Evolutionary conservation across 1,140 invertebrate species (phyloP).

Genomic region (Zaprionus inermis): DNA sequence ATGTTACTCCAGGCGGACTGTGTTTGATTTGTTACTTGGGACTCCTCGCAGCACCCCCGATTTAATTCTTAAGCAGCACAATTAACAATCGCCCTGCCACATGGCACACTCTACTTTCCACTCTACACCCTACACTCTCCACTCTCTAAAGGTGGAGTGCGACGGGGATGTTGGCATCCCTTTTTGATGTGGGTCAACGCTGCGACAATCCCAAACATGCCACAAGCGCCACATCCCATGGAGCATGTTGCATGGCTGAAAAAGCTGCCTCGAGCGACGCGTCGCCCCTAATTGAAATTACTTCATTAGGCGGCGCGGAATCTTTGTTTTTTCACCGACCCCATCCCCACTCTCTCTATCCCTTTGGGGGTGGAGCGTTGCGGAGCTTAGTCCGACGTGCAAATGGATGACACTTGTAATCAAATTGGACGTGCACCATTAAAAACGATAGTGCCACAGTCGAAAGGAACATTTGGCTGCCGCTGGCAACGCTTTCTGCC

Average conservation of each 20-base stretch:
- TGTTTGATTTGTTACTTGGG: background rate
- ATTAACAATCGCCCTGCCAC: slow-evolving; percentile 6
- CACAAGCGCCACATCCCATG: slow-evolving; percentile 21
- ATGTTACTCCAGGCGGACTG: background rate
- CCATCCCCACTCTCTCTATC: background rate
- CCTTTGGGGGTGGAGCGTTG: background rate
- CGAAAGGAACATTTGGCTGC: slow-evolving; percentile 14
- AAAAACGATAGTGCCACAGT: slow-evolving; percentile 63
- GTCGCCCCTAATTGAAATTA: slow-evolving; percentile 63
- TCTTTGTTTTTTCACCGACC: slow-evolving; percentile 25
- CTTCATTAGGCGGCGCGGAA: slow-evolving; percentile 62
- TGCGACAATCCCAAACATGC: slow-evolving; percentile 22
- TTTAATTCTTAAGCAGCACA: slow-evolving; percentile 6
- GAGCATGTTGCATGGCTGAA: slow-evolving; percentile 9
- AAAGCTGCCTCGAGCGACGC: slow-evolving; percentile 14
- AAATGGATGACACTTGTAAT: slow-evolving; percentile 78
- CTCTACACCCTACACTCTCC: slow-evolving; percentile 22
- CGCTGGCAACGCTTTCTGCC: slow-evolving; percentile 4
- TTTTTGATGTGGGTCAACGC: slow-evolving; percentile 60
- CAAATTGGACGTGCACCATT: slow-evolving; percentile 79
- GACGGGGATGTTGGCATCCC: background rate
- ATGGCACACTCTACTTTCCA: slow-evolving; percentile 37
- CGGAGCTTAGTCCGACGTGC: slow-evolving; percentile 29
- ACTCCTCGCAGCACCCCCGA: background rate
- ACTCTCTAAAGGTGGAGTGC: background rate